Evolutionary conservation across 2,888 invertebrate genomes (phyloP).

Genomic region (Crocallis elinguaria): DNA sequence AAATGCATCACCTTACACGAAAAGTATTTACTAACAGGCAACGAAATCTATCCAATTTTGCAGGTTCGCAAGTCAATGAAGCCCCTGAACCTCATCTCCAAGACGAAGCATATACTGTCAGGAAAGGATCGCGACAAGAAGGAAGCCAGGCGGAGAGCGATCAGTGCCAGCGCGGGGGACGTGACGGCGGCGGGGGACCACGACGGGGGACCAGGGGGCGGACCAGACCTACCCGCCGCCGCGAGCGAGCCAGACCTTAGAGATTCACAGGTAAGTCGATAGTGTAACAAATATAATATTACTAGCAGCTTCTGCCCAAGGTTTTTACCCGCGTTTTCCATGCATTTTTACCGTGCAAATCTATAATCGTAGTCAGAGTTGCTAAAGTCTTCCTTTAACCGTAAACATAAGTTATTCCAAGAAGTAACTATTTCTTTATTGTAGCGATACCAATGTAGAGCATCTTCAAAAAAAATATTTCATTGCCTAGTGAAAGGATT

Average conservation of each 20-base stretch:
- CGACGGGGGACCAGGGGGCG: slow-evolving; percentile 65
- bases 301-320: too few species aligned
- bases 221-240: slow-evolving; percentile 68
- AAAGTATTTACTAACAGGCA: background rate
- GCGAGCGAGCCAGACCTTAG: slow-evolving; percentile 88
- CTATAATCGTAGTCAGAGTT: too few species aligned
- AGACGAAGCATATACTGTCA: slow-evolving; percentile 64
- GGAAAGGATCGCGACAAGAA: slow-evolving; percentile 53
- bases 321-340: too few species aligned
- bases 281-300: too few species aligned
- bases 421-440: too few species aligned
- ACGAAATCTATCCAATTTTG: background rate
- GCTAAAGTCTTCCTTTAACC: too few species aligned
- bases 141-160: slow-evolving; percentile 54
- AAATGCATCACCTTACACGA: background rate
- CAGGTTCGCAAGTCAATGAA: slow-evolving; percentile 74
- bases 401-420: too few species aligned
- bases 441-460: too few species aligned
- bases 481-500: too few species aligned
- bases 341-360: too few species aligned
- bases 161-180: slow-evolving; percentile 75
- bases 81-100: slow-evolving; percentile 66
- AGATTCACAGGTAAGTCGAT: slow-evolving; percentile 65
- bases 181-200: slow-evolving; percentile 47
- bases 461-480: too few species aligned